phyloP scores from a whole-genome alignment of 2,888 invertebrate genomes.

The Cheilosia urbana region DNA sequence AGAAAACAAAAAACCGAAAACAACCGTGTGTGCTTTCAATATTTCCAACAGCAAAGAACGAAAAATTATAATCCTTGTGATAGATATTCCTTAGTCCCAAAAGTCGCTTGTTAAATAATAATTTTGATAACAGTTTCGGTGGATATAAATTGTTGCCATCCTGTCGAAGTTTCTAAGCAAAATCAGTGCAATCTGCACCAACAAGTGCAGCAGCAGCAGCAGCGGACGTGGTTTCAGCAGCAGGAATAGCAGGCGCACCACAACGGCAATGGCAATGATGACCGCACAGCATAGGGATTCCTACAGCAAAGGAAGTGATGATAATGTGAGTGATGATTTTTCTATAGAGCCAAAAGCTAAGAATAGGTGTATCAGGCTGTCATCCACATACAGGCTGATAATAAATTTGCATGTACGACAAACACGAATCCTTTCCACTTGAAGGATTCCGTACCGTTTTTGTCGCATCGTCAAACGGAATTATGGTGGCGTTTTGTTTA shows the following conservation, averaged over 20 bases:
- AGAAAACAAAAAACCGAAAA: neutral
- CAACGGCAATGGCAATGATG: slow-evolving; percentile 55
- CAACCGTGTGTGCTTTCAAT: neutral
- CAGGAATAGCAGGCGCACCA: slow-evolving; percentile 52
- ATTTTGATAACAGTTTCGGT: slow-evolving; percentile 30
- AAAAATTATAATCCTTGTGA: slow-evolving; percentile 34
- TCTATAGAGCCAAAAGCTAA: neutral
- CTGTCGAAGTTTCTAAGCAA: slow-evolving; percentile 74
- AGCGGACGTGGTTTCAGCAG: slow-evolving; percentile 41
- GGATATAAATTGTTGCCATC: slow-evolving; percentile 51
- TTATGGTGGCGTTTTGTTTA: slow-evolving; percentile 41
- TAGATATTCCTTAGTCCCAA: slow-evolving; percentile 10
- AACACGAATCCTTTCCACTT: slow-evolving; percentile 42
- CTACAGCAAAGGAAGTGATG: slow-evolving; percentile 71
- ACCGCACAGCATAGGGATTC: slow-evolving; percentile 57
- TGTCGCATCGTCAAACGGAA: slow-evolving; percentile 11
- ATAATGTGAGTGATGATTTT: slow-evolving; percentile 64
- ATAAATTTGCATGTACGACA: slow-evolving; percentile 26
- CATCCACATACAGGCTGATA: too few relatives aligned
- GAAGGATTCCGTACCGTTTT: slow-evolving; percentile 13
- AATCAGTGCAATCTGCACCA: slow-evolving; percentile 74
- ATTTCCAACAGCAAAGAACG: neutral
- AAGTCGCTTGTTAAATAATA: slow-evolving; percentile 8
- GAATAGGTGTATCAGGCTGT: neutral
- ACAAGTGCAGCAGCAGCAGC: slow-evolving; percentile 64